Evolutionary conservation across 2,888 invertebrate genomes (phyloP).

Genomic region (Luperina nickerlii): DNA sequence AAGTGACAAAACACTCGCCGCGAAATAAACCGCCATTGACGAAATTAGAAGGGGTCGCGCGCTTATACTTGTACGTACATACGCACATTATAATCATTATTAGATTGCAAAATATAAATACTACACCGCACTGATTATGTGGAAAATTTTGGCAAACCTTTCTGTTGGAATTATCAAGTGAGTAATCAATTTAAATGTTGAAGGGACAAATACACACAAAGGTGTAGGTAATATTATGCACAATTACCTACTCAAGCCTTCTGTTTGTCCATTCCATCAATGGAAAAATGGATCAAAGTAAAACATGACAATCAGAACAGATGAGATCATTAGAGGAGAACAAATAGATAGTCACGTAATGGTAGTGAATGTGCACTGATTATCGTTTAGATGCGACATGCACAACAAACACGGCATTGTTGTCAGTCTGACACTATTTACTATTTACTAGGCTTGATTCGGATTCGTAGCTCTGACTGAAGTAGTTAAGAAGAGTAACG

Average conservation of each 20-base stretch:
- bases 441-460: conserved; percentile 6
- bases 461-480: not conserved
- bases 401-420: conserved; percentile 43
- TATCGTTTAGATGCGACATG: conserved; percentile 61
- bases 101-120: conserved; percentile 61
- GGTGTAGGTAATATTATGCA: conserved; percentile 18
- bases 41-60: conserved; percentile 68
- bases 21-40: conserved; percentile 63
- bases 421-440: conserved; percentile 9
- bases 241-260: conserved; percentile 24
- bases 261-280: conserved; percentile 4
- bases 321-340: conserved; percentile 50
- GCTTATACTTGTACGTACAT: conserved; percentile 45
- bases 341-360: conserved; percentile 60
- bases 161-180: conserved; percentile 38
- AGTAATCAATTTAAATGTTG: conserved; percentile 35
- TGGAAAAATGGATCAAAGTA: conserved; percentile 41
- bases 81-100: conserved; percentile 52
- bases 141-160: conserved; percentile 51
- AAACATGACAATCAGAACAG: conserved; percentile 25
- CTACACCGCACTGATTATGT: conserved; percentile 21
- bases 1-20: conserved; percentile 64
- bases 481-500: not conserved
- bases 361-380: conserved; percentile 58
- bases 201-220: conserved; percentile 14